Conservation (phyloP, 2,113 vertebrate genomes). For the Aspidoscelis tigris region DNA sequence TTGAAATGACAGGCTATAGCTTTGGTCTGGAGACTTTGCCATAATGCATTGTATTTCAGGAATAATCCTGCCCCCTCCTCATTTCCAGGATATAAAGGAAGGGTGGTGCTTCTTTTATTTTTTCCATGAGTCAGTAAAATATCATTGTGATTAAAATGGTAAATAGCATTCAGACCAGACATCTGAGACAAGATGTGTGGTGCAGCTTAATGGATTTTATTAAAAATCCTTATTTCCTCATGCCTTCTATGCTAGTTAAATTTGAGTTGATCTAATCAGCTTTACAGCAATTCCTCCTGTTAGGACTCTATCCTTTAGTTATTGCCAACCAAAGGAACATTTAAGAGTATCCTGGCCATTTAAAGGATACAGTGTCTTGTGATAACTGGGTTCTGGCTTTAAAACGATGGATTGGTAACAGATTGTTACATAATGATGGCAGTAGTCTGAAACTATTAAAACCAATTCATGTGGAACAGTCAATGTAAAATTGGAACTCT, state of each 20-base stretch:
- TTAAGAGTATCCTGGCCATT: background rate
- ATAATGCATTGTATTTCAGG: no score
- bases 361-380: background rate
- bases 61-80: background rate
- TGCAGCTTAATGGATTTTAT: background rate
- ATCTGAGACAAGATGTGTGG: background rate
- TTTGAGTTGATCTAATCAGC: background rate
- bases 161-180: background rate
- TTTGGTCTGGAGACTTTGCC: background rate
- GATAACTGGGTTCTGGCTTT: background rate
- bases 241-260: no score
- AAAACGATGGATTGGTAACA: background rate
- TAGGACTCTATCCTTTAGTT: background rate
- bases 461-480: conserved; percentile 22
- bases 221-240: background rate
- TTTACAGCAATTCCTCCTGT: background rate
- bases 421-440: background rate
- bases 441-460: background rate
- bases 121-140: no score
- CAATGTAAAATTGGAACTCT: conserved; percentile 21
- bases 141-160: no score
- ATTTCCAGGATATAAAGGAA: no score
- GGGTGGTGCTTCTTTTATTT: background rate
- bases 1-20: background rate
- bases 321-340: background rate